Percentiles rank a stretch among this genome's conserved stretches.
Evolutionary conservation across 2,888 invertebrate species (phyloP).

Genomic region (Conops quadrifasciatus): DNA sequence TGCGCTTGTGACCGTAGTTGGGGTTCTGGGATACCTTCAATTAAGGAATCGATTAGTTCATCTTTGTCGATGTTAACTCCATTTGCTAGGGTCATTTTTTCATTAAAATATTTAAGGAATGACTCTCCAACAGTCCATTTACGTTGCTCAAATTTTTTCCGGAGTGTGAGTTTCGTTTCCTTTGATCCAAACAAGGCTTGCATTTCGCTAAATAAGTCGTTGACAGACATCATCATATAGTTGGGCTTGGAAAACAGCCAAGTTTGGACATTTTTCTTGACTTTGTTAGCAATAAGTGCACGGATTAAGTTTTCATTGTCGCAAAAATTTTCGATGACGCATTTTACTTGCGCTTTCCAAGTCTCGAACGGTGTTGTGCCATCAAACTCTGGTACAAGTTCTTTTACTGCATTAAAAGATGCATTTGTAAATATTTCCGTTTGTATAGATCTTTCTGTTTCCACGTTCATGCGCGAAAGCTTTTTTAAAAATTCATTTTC

Average conservation of each 20-base stretch:
- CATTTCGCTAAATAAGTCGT: constrained; percentile 30
- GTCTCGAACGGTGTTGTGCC: neutral
- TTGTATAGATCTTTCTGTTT: too few relatives aligned
- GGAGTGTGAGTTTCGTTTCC: constrained; percentile 6
- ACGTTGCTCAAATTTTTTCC: neutral
- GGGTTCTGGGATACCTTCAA: constrained; percentile 9
- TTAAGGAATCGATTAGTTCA: neutral
- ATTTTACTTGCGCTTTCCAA: neutral
- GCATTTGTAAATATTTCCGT: neutral
- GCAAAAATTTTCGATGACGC: neutral
- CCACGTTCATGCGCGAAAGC: too few relatives aligned
- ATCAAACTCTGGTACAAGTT: neutral
- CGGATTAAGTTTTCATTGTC: constrained; percentile 5
- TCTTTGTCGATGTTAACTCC: neutral
- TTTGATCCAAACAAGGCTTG: constrained; percentile 15
- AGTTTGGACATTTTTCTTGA: neutral
- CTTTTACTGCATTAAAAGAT: neutral
- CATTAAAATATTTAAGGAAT: neutral
- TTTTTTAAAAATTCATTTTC: too few relatives aligned
- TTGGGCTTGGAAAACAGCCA: constrained; percentile 36
- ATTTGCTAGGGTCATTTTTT: neutral
- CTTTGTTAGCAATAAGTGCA: neutral
- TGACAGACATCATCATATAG: constrained; percentile 31
- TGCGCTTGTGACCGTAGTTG: constrained; percentile 29
- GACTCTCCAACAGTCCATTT: neutral